phyloP scores from a whole-genome alignment of 2,113 vertebrate species.

The Platysteira castanea region DNA sequence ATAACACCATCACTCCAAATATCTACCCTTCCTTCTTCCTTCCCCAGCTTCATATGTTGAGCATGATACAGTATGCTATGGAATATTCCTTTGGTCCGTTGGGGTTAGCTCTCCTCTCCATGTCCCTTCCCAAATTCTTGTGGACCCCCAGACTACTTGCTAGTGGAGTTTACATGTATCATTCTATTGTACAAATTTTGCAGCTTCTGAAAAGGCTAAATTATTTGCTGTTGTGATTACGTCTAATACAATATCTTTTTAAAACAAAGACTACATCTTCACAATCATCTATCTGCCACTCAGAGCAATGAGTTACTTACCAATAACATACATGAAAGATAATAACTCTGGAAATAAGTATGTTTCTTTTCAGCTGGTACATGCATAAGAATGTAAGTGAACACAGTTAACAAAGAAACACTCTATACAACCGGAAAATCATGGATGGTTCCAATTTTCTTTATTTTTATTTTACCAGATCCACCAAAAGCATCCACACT shows the following conservation, averaged over 20 bases:
- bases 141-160: rapidly evolving
- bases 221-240: background rate
- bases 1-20: background rate
- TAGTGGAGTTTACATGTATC: background rate
- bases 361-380: background rate
- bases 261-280: background rate
- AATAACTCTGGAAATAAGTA: background rate
- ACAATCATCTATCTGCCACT: background rate
- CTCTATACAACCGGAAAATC: background rate
- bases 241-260: background rate
- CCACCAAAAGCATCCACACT: background rate
- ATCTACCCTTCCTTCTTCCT: background rate
- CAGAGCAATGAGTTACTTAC: background rate
- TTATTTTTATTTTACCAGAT: background rate
- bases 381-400: background rate
- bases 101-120: background rate
- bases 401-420: background rate
- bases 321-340: background rate
- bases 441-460: background rate
- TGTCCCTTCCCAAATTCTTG: background rate
- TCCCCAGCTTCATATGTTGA: background rate
- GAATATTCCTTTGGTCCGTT: background rate
- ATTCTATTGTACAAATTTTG: background rate
- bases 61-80: background rate
- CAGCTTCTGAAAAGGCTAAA: background rate